Conservation (phyloP, 2,113 vertebrate species). For the Colius striatus region DNA sequence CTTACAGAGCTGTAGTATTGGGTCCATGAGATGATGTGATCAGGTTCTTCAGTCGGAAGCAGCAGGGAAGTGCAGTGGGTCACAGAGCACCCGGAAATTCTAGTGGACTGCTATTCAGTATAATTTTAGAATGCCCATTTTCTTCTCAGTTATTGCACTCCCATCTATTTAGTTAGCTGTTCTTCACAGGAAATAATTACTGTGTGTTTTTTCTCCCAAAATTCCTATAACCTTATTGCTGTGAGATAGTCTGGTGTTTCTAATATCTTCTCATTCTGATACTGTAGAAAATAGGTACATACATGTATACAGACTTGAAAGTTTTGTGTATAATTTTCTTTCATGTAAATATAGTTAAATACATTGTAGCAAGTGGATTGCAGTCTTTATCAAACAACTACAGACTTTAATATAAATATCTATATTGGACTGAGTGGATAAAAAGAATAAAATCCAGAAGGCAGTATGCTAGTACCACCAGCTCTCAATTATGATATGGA, state of each 20-base stretch:
- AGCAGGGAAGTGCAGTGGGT: background rate
- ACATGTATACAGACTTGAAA: background rate
- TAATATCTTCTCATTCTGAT: background rate
- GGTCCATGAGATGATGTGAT: rapidly evolving
- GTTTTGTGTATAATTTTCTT: background rate
- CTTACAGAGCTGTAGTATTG: background rate
- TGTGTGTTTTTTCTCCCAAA: background rate
- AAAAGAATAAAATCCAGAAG: background rate
- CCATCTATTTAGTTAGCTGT: background rate
- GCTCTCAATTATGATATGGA: background rate
- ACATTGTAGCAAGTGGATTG: background rate
- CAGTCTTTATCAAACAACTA: background rate
- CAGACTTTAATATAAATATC: background rate
- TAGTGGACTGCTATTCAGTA: background rate
- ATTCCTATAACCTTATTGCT: background rate
- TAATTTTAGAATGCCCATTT: background rate
- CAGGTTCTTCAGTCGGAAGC: background rate
- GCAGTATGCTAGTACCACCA: background rate
- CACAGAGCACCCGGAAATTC: background rate
- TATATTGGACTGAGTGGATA: background rate
- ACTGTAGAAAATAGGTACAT: background rate
- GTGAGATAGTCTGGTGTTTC: background rate
- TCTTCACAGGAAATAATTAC: background rate
- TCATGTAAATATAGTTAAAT: background rate
- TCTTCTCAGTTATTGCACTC: background rate